phyloP scores from a whole-genome alignment of 2,888 invertebrate species.

The Andrena hattorfiana region DNA sequence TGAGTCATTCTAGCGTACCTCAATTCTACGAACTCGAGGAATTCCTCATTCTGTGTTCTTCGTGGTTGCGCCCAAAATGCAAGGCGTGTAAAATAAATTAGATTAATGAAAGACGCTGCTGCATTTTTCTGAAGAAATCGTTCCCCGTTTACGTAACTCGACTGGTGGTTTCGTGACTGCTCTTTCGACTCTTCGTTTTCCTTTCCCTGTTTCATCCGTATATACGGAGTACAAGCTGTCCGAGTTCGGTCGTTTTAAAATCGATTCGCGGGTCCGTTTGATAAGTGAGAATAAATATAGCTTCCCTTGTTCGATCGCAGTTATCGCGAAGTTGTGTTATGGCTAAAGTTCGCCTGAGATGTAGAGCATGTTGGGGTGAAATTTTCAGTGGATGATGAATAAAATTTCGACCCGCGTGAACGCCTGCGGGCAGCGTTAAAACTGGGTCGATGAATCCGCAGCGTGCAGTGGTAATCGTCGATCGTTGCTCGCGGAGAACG shows the following conservation, averaged over 20 bases:
- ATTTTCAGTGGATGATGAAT: not conserved
- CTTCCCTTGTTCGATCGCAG: too few relatives aligned
- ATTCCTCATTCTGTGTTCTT: conserved; percentile 20
- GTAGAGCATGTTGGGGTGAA: not conserved
- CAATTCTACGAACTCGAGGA: conserved; percentile 5
- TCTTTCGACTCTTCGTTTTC: not conserved
- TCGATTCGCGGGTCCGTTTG: too few relatives aligned
- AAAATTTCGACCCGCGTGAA: conserved; percentile 24
- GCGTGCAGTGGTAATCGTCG: conserved; percentile 33
- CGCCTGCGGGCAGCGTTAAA: conserved; percentile 16
- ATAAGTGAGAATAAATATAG: too few relatives aligned
- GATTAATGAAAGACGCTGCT: not conserved
- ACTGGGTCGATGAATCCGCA: conserved; percentile 48
- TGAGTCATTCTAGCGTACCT: not conserved
- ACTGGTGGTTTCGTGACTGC: not conserved
- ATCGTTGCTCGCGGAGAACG: conserved; percentile 42
- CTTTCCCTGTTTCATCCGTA: not conserved
- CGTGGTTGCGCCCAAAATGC: conserved; percentile 26
- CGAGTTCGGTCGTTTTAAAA: not conserved
- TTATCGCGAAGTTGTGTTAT: not conserved
- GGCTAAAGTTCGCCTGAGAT: not conserved
- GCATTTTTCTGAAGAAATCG: conserved; percentile 25
- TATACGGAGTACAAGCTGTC: not conserved
- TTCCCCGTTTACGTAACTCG: conserved; percentile 16
- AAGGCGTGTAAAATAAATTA: conserved; percentile 19